phyloP scores from a whole-genome alignment of 2,888 invertebrate genomes.

The Metallyticus violacea region DNA sequence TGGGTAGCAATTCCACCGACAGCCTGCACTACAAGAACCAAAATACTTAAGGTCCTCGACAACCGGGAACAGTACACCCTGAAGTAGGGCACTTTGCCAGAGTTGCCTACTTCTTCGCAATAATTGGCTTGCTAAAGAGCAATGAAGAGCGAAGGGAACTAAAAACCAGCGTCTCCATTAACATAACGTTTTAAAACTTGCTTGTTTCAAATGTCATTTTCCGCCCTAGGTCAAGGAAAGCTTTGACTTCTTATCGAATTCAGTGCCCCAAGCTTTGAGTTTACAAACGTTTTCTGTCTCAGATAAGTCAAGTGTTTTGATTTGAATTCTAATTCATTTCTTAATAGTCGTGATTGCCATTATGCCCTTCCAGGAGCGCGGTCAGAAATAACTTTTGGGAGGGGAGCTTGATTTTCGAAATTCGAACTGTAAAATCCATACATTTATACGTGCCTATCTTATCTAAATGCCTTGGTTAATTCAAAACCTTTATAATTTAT shows the following conservation, averaged over 20 bases:
- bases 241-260: neutral
- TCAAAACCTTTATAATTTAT: too few relatives aligned
- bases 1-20: neutral
- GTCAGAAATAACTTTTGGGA: too few relatives aligned
- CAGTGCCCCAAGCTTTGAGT: too few relatives aligned
- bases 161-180: neutral
- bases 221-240: neutral
- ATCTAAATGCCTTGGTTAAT: too few relatives aligned
- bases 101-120: neutral
- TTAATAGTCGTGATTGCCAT: too few relatives aligned
- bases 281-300: neutral
- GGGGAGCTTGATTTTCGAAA: too few relatives aligned
- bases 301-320: too few relatives aligned
- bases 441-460: too few relatives aligned
- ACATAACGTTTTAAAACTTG: neutral
- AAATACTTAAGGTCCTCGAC: neutral
- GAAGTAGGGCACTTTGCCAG: neutral
- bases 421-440: too few relatives aligned
- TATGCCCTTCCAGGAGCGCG: too few relatives aligned
- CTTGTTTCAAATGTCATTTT: neutral
- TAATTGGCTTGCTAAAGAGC: neutral
- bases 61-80: neutral
- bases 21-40: neutral
- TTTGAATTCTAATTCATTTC: too few relatives aligned
- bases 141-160: neutral